These are phyloP conservation scores for Drosophila punjabiensis DNA, from an alignment of 1,140 invertebrate species.

Conservation along the genomic window DNA sequence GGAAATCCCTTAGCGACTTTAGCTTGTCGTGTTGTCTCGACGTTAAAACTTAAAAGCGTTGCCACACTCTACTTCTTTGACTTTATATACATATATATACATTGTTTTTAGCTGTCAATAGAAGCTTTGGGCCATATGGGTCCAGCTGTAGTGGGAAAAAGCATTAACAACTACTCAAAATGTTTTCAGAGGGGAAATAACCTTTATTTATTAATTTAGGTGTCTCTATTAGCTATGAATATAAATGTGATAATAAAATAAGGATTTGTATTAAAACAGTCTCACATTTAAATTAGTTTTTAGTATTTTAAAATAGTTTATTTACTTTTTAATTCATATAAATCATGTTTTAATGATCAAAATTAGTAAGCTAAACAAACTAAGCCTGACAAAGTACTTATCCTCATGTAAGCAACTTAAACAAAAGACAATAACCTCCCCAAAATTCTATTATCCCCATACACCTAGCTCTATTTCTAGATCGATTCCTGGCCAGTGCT, in stretches of 20 bases:
- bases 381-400: not conserved
- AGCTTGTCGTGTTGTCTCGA: conserved; percentile 51
- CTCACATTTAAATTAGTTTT: not conserved
- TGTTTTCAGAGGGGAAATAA: not conserved
- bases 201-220: too few relatives aligned
- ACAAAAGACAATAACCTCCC: not conserved
- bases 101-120: not conserved
- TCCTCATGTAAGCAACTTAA: not conserved
- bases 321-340: not conserved
- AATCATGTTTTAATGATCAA: not conserved
- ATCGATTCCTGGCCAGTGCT: conserved; percentile 31
- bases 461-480: not conserved
- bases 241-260: not conserved
- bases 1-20: conserved; percentile 52
- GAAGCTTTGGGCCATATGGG: conserved; percentile 1
- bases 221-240: not conserved
- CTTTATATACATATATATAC: not conserved
- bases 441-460: not conserved
- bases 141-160: not conserved
- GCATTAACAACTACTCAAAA: not conserved
- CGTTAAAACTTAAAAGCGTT: conserved; percentile 62
- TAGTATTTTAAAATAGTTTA: not conserved
- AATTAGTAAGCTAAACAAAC: too few relatives aligned
- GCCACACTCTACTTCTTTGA: not conserved
- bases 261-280: not conserved